These are phyloP conservation scores for Agrenia bidenticulata DNA, from an alignment of 2,888 invertebrate species.

Conservation along the genomic window DNA sequence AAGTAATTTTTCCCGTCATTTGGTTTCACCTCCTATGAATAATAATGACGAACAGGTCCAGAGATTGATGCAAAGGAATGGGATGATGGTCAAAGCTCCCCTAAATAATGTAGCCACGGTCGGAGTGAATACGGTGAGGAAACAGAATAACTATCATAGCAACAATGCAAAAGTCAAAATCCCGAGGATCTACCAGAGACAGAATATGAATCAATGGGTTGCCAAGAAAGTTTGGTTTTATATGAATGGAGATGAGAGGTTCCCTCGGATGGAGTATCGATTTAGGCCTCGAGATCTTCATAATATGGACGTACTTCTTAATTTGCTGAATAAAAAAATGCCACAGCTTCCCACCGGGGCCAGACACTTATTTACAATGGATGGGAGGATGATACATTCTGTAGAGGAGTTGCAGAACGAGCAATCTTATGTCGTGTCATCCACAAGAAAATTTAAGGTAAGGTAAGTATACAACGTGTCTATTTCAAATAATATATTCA, in stretches of 20 bases:
- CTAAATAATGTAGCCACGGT: not conserved
- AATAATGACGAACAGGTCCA: constrained; percentile 3
- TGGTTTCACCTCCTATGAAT: not conserved
- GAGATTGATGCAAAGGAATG: not conserved
- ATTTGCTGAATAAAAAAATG: constrained; percentile 82
- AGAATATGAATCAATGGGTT: constrained; percentile 68
- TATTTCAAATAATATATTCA: no score
- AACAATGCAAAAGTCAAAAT: not conserved
- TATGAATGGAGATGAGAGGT: constrained; percentile 90
- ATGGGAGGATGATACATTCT: constrained; percentile 80
- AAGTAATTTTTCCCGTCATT: not conserved
- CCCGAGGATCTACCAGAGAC: constrained; percentile 46
- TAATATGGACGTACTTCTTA: constrained; percentile 79
- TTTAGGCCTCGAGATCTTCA: constrained; percentile 86
- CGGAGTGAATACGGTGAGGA: constrained; percentile 3
- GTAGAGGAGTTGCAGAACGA: constrained; percentile 86
- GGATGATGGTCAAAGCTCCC: not conserved
- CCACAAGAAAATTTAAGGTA: constrained; percentile 88
- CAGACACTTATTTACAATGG: constrained; percentile 87
- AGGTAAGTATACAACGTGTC: constrained; percentile 54
- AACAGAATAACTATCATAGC: not conserved
- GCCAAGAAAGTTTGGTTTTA: constrained; percentile 84
- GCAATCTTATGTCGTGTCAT: constrained; percentile 89
- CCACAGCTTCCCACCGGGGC: constrained; percentile 80
- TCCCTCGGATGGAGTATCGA: constrained; percentile 82